Conservation (phyloP, 2,797 vertebrate species). For the Xiphorhynchus erythropygius region DNA sequence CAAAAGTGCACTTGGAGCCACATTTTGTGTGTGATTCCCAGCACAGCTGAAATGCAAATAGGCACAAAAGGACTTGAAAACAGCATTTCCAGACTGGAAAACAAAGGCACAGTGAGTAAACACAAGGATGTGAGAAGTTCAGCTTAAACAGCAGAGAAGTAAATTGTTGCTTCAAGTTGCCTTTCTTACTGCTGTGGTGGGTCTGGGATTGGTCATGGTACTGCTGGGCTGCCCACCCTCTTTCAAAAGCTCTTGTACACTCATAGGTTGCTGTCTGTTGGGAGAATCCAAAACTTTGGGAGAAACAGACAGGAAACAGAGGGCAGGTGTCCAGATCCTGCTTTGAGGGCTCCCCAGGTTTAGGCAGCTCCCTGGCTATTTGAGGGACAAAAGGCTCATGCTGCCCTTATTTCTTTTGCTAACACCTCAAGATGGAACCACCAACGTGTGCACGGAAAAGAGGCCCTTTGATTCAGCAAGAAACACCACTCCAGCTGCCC, state of each 20-base stretch:
- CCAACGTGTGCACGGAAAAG: fast-evolving
- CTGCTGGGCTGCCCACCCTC: background rate
- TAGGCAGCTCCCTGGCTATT: background rate
- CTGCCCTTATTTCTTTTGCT: background rate
- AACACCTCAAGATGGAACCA: background rate
- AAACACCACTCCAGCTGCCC: background rate
- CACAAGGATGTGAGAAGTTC: conserved; percentile 9
- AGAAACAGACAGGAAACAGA: background rate
- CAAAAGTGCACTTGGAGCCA: background rate
- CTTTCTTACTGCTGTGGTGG: background rate
- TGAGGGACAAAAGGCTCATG: background rate
- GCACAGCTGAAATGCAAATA: background rate
- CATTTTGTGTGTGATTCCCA: background rate
- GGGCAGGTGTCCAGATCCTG: background rate
- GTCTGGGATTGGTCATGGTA: background rate
- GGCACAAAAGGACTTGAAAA: background rate
- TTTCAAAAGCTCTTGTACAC: background rate
- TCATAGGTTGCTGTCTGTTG: background rate
- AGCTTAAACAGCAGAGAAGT: conserved; percentile 18
- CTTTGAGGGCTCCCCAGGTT: background rate
- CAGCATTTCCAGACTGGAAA: conserved; percentile 14
- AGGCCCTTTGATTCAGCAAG: background rate
- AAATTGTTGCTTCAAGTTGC: background rate
- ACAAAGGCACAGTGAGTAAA: conserved; percentile 50
- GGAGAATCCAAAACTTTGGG: background rate